These are phyloP conservation scores for Ceramica pisi DNA, from an alignment of 2,888 invertebrate genomes.

Conservation along the genomic window DNA sequence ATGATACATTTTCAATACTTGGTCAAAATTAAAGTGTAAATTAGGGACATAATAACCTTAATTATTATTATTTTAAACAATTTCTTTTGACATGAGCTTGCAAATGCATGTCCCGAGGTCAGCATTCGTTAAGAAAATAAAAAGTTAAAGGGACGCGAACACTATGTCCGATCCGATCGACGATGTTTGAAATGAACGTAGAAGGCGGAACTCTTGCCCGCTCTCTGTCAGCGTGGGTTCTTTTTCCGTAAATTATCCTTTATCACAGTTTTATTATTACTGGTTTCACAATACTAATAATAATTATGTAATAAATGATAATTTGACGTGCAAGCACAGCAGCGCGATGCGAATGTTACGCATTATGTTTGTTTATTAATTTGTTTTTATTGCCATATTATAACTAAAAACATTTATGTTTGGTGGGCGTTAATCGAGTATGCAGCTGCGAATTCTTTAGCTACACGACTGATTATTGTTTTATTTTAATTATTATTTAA, in stretches of 20 bases:
- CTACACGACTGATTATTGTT: constrained; percentile 40
- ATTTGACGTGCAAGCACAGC: constrained; percentile 34
- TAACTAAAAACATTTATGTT: constrained; percentile 32
- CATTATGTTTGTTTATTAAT: constrained; percentile 46
- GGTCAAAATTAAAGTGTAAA: background rate
- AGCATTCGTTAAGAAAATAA: constrained; percentile 3
- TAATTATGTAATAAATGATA: constrained; percentile 41
- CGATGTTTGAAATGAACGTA: background rate
- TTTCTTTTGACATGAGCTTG: background rate
- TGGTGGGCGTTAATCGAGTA: constrained; percentile 8
- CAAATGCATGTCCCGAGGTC: constrained; percentile 2
- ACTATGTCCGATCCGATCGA: background rate
- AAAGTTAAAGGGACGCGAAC: background rate
- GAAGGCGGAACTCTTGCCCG: constrained; percentile 18
- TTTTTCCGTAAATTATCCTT: constrained; percentile 30
- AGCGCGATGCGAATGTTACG: constrained; percentile 54
- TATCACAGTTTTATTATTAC: constrained; percentile 40
- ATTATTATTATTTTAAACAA: background rate
- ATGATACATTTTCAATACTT: too few species aligned
- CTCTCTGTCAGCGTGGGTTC: background rate
- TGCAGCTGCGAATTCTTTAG: constrained; percentile 62
- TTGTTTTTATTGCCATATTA: constrained; percentile 50
- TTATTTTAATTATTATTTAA: background rate
- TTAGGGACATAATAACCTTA: background rate
- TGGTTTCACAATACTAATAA: constrained; percentile 4